phyloP scores from a whole-genome alignment of 2,888 invertebrate genomes.

The Catocala sponsa region DNA sequence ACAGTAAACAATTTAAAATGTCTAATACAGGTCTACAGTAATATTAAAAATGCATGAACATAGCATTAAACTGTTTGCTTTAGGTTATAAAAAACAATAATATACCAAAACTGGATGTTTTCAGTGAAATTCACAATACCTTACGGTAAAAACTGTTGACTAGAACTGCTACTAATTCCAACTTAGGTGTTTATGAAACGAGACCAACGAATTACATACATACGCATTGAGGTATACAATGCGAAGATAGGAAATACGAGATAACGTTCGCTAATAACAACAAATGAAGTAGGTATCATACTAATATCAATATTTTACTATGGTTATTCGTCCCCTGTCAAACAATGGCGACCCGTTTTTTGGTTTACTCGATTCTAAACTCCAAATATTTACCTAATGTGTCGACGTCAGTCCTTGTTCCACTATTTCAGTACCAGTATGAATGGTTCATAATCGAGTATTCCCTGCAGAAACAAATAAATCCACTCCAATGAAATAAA shows the following conservation, averaged over 20 bases:
- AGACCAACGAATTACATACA: constrained; percentile 41
- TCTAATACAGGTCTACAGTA: constrained; percentile 6
- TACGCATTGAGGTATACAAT: constrained; percentile 36
- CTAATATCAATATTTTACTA: constrained; percentile 50
- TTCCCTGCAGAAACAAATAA: constrained; percentile 76
- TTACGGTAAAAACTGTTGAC: constrained; percentile 48
- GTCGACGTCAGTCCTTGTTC: constrained; percentile 80
- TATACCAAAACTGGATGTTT: constrained; percentile 10
- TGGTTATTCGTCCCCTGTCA: constrained; percentile 72
- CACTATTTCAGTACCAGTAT: constrained; percentile 80
- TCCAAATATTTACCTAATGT: constrained; percentile 81
- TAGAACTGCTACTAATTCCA: constrained; percentile 34
- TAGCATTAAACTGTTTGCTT: not conserved
- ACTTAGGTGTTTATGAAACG: constrained; percentile 35
- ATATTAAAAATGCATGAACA: constrained; percentile 8
- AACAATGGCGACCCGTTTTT: constrained; percentile 85
- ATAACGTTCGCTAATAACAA: constrained; percentile 63
- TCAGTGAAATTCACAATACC: constrained; percentile 34
- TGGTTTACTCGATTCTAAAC: constrained; percentile 66
- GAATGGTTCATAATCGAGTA: constrained; percentile 83
- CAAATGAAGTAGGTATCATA: constrained; percentile 55
- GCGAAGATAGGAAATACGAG: constrained; percentile 46
- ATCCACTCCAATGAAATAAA: constrained; percentile 84
- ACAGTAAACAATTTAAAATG: constrained; percentile 22
- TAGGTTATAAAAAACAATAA: not conserved